phyloP scores from a whole-genome alignment of 2,113 vertebrate species.

The Salminus brasiliensis region DNA sequence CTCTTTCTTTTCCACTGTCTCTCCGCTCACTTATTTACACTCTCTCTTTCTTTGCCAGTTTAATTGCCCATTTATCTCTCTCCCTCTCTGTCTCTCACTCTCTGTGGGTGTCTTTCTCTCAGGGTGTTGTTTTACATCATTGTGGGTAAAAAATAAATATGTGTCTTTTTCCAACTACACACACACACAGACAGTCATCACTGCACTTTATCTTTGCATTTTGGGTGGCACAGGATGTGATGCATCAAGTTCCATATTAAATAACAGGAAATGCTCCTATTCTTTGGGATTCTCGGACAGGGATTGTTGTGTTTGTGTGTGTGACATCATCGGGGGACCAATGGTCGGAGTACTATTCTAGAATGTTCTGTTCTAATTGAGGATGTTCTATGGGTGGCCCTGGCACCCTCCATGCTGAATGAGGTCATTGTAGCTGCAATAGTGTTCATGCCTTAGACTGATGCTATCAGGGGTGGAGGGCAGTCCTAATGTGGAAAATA shows the following conservation, averaged over 20 bases:
- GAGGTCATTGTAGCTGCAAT: constrained; percentile 35
- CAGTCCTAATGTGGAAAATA: constrained; percentile 35
- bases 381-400: constrained; percentile 35
- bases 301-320: constrained; percentile 41
- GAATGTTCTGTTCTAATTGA: constrained; percentile 42
- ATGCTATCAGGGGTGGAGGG: constrained; percentile 45
- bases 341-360: constrained; percentile 37
- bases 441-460: constrained; percentile 7
- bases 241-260: constrained; percentile 48
- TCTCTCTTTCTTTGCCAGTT: neutral
- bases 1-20: no score
- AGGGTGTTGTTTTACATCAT: constrained; percentile 2
- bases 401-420: constrained; percentile 10
- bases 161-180: neutral
- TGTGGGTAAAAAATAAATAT: constrained; percentile 6
- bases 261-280: constrained; percentile 54
- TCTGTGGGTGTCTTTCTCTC: no score
- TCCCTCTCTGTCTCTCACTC: no score
- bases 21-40: neutral
- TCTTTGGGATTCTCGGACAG: constrained; percentile 39
- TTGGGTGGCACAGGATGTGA: constrained; percentile 49
- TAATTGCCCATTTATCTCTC: no score
- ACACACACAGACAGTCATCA: constrained; percentile 3
- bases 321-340: constrained; percentile 42
- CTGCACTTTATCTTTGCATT: constrained; percentile 24